Evolutionary conservation across 2,797 vertebrate species (phyloP).

Genomic region (Muscicapa comitata): DNA sequence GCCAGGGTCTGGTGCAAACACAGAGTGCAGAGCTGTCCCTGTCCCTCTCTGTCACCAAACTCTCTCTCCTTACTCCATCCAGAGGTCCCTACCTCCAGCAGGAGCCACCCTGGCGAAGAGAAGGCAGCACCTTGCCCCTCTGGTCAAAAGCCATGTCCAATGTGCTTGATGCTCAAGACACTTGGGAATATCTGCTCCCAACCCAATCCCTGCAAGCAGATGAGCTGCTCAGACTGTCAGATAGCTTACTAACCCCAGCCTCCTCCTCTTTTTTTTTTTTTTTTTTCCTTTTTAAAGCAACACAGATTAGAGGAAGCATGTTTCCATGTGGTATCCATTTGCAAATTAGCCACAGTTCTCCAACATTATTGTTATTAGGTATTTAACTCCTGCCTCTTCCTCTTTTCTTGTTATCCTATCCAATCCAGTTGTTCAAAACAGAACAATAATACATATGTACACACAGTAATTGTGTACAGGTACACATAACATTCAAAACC

Average conservation of each 20-base stretch:
- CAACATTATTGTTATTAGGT: not conserved
- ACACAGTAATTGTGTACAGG: not conserved
- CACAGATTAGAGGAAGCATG: not conserved
- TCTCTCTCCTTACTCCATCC: fast-evolving
- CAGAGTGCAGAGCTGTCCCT: fast-evolving
- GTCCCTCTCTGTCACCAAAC: not conserved
- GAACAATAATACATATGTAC: not conserved
- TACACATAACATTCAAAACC: not conserved
- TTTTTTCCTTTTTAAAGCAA: not conserved
- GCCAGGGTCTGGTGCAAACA: conserved; percentile 13
- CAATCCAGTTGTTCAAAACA: not conserved
- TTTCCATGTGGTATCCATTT: conserved; percentile 33
- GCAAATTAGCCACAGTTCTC: conserved; percentile 36
- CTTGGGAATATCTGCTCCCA: not conserved
- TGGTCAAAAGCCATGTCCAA: not conserved
- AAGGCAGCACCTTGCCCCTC: not conserved
- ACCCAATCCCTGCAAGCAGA: conserved; percentile 14
- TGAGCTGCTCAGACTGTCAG: conserved; percentile 44
- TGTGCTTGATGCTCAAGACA: not conserved
- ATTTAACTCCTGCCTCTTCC: not conserved
- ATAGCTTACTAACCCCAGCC: not conserved
- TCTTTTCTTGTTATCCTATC: not conserved
- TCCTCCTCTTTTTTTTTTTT: not conserved
- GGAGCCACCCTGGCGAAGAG: not conserved
- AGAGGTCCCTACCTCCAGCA: not conserved